phyloP scores from a whole-genome alignment of 2,888 invertebrate genomes.

The Macrophya alboannulata region DNA sequence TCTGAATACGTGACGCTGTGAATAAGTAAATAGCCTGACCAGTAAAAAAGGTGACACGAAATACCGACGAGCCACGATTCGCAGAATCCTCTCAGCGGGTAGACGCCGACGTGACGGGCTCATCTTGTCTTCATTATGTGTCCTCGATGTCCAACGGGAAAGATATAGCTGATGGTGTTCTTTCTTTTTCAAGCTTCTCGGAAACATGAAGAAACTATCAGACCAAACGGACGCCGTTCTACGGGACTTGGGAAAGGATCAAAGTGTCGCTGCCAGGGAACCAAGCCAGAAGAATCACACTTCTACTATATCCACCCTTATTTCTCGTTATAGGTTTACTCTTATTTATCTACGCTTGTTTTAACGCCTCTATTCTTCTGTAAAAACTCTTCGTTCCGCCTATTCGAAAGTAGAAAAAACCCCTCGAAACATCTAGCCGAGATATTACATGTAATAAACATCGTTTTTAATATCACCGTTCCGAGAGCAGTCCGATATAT shows the following conservation, averaged over 20 bases:
- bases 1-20: slow-evolving; percentile 61
- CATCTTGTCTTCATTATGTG: slow-evolving; percentile 62
- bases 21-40: slow-evolving; percentile 63
- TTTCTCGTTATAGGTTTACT: slow-evolving; percentile 9
- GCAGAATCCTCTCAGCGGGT: slow-evolving; percentile 60
- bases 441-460: background rate
- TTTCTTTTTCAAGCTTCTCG: slow-evolving; percentile 59
- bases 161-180: slow-evolving; percentile 12
- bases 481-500: background rate
- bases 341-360: slow-evolving; percentile 21
- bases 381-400: background rate
- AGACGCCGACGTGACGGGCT: slow-evolving; percentile 60
- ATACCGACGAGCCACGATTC: slow-evolving; percentile 58
- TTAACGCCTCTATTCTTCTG: background rate
- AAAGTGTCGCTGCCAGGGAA: slow-evolving; percentile 33
- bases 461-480: background rate
- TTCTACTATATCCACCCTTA: background rate
- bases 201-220: slow-evolving; percentile 56
- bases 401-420: background rate
- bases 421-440: too few species aligned
- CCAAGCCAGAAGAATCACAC: slow-evolving; percentile 27
- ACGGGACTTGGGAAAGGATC: slow-evolving; percentile 30
- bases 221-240: slow-evolving; percentile 2
- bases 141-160: slow-evolving; percentile 56
- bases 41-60: slow-evolving; percentile 64